A percentile compares a stretch with the other conserved stretches of the same genome.
These are phyloP conservation scores for Erebia aethiops DNA, from an alignment of 2,888 invertebrate genomes.

Conservation along the genomic window DNA sequence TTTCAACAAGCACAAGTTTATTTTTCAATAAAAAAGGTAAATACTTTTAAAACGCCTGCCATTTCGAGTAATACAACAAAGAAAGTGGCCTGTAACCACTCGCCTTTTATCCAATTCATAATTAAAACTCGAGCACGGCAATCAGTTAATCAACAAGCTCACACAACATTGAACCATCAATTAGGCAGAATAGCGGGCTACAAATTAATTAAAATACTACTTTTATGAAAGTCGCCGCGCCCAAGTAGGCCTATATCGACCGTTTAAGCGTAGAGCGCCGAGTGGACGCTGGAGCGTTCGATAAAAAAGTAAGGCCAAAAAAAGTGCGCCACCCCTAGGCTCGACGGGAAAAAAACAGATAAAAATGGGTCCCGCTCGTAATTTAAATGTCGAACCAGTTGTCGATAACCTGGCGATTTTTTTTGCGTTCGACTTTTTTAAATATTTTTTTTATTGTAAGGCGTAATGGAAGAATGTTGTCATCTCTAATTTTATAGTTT, in stretches of 20 bases:
- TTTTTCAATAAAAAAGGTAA: not conserved
- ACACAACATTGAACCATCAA: constrained; percentile 33
- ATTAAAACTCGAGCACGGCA: constrained; percentile 20
- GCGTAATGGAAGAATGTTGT: too few species aligned
- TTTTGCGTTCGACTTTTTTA: constrained; percentile 32
- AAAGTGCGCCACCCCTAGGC: constrained; percentile 76
- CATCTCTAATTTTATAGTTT: too few species aligned
- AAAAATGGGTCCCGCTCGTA: constrained; percentile 76
- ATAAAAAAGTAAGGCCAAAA: constrained; percentile 65
- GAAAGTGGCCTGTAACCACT: constrained; percentile 4
- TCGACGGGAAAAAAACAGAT: constrained; percentile 72
- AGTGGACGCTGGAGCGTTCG: constrained; percentile 56
- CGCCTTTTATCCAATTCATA: constrained; percentile 9
- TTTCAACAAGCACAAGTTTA: too few species aligned
- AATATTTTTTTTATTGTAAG: not conserved
- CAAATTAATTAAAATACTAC: constrained; percentile 43
- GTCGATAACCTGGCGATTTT: constrained; percentile 63
- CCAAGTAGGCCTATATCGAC: constrained; percentile 58
- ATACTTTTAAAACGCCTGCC: not conserved
- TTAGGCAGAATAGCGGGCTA: constrained; percentile 35
- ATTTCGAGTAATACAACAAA: constrained; percentile 1
- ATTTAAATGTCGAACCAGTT: constrained; percentile 78
- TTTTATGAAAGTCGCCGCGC: constrained; percentile 43
- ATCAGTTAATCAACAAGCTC: constrained; percentile 27
- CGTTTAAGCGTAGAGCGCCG: constrained; percentile 67